Evolutionary conservation across 2,113 vertebrate genomes (phyloP).

Genomic region (Macroglossus sobrinus): DNA sequence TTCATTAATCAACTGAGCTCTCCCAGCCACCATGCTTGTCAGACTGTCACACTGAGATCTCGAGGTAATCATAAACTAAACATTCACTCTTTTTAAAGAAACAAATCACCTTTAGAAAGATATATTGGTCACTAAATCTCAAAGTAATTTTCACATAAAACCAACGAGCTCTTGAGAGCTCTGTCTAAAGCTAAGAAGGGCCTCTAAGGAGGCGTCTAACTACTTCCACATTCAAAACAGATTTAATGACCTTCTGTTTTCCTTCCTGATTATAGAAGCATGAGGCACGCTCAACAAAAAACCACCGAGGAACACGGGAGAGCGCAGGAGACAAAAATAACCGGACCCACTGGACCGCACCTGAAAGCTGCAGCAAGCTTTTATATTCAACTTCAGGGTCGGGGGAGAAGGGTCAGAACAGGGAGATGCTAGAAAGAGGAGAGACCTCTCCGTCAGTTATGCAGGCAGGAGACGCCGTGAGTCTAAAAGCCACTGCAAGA

Average conservation of each 20-base stretch:
- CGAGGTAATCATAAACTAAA: neutral
- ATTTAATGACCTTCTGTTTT: neutral
- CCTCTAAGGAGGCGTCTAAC: neutral
- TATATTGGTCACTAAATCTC: neutral
- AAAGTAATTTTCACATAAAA: constrained; percentile 8
- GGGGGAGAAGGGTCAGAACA: too few species aligned
- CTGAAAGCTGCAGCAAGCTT: neutral
- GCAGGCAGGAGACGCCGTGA: neutral
- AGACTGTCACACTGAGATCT: neutral
- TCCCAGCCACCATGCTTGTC: neutral
- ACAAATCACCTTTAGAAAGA: neutral
- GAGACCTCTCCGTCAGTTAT: neutral
- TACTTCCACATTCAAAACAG: neutral
- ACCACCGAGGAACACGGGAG: neutral
- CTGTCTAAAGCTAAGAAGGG: neutral
- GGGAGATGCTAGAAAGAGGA: neutral
- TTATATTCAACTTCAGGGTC: neutral
- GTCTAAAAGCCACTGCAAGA: neutral
- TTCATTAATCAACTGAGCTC: neutral
- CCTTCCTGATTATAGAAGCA: neutral
- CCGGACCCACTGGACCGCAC: neutral
- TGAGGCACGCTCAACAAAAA: neutral
- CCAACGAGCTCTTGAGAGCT: neutral
- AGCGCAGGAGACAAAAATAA: neutral
- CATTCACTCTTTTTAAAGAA: neutral